phyloP scores from a whole-genome alignment of 2,113 vertebrate genomes.

The Antidorcas marsupialis region DNA sequence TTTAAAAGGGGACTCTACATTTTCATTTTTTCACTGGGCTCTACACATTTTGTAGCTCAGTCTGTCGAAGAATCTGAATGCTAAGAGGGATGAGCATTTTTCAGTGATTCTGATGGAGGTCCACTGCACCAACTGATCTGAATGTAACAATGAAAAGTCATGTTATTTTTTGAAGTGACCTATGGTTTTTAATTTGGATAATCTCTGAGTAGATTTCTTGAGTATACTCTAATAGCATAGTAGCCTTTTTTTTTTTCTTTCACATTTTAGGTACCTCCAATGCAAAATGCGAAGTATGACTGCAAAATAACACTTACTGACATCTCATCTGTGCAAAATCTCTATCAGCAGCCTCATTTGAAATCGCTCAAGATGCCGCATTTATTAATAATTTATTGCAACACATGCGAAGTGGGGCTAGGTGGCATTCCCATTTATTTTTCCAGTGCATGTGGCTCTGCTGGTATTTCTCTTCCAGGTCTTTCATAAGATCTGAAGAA shows the following conservation, averaged over 20 bases:
- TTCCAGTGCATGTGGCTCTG: background rate
- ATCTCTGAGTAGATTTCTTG: background rate
- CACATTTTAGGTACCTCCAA: background rate
- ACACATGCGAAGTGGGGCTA: background rate
- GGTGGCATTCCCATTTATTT: background rate
- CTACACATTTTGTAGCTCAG: background rate
- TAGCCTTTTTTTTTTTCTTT: background rate
- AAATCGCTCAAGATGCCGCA: background rate
- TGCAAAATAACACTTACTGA: background rate
- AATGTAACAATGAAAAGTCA: background rate
- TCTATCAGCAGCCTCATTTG: background rate
- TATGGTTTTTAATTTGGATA: background rate
- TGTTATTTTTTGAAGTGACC: background rate
- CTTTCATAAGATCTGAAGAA: background rate
- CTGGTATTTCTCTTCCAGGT: background rate
- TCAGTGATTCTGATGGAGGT: background rate
- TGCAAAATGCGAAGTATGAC: background rate
- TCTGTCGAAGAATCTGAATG: background rate
- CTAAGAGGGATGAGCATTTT: background rate
- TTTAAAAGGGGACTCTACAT: background rate
- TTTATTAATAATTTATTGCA: background rate
- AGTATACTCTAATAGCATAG: background rate
- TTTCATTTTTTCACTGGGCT: background rate
- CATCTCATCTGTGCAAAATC: background rate
- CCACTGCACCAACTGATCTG: accelerated